These are phyloP conservation scores for Alcedo atthis DNA, from an alignment of 2,797 vertebrate species.

Conservation along the genomic window DNA sequence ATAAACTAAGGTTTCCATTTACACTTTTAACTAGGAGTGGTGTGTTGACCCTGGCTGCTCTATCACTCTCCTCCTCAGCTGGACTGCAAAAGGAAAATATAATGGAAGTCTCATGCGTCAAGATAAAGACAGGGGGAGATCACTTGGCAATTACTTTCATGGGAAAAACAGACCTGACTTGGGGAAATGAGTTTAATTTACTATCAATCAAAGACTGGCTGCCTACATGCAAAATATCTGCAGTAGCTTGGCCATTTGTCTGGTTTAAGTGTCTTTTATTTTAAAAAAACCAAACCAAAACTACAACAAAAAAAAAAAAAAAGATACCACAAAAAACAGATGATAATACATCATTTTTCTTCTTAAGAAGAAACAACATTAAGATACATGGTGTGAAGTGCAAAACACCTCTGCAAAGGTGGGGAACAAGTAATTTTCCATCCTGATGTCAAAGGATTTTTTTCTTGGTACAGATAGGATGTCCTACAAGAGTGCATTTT, in stretches of 20 bases:
- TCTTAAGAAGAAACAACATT: not conserved
- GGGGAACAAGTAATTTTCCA: not conserved
- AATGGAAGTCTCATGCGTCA: accelerated
- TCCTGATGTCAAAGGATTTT: not conserved
- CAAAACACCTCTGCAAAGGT: not conserved
- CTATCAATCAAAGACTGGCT: not conserved
- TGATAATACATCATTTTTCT: accelerated
- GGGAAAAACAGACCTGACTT: too few relatives aligned
- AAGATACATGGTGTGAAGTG: not conserved
- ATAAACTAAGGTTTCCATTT: conserved; percentile 20
- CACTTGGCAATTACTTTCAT: too few relatives aligned
- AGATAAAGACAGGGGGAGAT: not conserved
- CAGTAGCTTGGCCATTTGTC: not conserved
- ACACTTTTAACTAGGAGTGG: not conserved
- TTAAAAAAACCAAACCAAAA: too few relatives aligned
- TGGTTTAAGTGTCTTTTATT: not conserved
- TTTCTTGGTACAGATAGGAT: not conserved
- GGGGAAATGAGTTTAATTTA: too few relatives aligned
- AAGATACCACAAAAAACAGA: too few relatives aligned
- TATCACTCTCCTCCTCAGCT: not conserved
- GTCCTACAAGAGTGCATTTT: not conserved
- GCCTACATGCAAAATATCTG: not conserved
- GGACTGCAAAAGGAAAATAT: not conserved
- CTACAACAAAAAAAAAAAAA: too few relatives aligned
- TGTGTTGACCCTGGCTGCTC: not conserved